phyloP scores from a whole-genome alignment of 1,140 invertebrate species.

The Spodoptera frugiperda region DNA sequence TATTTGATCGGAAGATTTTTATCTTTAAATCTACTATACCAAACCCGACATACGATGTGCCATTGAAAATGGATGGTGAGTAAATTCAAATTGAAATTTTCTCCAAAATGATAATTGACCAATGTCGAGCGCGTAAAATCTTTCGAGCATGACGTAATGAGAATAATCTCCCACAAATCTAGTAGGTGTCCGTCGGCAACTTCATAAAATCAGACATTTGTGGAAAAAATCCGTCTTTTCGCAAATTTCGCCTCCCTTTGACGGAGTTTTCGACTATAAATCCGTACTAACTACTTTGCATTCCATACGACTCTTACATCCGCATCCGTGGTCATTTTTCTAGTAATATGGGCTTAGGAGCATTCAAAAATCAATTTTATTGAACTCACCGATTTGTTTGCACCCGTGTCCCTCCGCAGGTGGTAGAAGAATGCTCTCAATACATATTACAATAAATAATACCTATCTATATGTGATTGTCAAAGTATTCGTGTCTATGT shows the following conservation, averaged over 20 bases:
- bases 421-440: conserved; percentile 46
- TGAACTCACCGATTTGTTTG: conserved; percentile 50
- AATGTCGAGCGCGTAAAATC: neutral
- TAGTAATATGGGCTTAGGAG: neutral
- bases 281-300: conserved; percentile 50
- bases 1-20: neutral
- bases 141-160: conserved; percentile 30
- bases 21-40: neutral
- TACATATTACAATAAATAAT: conserved; percentile 61
- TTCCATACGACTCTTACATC: neutral
- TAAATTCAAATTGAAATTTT: conserved; percentile 1
- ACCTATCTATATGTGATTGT: conserved; percentile 54
- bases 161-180: conserved; percentile 52
- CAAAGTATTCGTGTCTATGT: conserved; percentile 52
- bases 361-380: conserved; percentile 18
- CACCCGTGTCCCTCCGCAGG: conserved; percentile 44
- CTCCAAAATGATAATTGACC: neutral
- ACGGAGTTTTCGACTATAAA: neutral
- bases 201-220: conserved; percentile 18
- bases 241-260: neutral
- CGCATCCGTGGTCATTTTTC: neutral
- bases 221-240: neutral
- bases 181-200: conserved; percentile 54
- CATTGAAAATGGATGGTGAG: neutral
- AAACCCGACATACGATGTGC: neutral